Evolutionary conservation across 2,113 vertebrate species (phyloP).

Genomic region (Cololabis saira): DNA sequence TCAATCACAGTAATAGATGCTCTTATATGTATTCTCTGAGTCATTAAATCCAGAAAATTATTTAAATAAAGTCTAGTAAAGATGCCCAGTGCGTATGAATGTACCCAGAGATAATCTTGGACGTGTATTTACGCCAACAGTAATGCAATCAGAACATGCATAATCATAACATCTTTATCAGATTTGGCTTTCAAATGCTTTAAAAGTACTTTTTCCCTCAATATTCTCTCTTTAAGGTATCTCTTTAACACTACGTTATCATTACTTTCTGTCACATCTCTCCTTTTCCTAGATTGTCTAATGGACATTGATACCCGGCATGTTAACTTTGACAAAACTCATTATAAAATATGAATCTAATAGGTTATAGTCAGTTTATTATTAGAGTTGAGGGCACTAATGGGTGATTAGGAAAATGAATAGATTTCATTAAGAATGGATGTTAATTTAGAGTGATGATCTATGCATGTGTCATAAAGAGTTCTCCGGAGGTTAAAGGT

Average conservation of each 20-base stretch:
- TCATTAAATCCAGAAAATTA: neutral
- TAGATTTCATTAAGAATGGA: conserved; percentile 17
- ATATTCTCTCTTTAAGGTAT: neutral
- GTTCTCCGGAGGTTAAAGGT: neutral
- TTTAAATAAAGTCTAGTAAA: conserved; percentile 18
- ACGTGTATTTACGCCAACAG: conserved; percentile 36
- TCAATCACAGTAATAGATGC: neutral
- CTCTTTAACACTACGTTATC: neutral
- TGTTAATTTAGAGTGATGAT: conserved; percentile 40
- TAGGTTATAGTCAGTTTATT: conserved; percentile 57
- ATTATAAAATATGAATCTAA: conserved; percentile 45
- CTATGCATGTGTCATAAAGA: neutral
- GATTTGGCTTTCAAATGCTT: conserved; percentile 60
- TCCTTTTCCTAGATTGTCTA: conserved; percentile 6
- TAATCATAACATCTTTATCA: conserved; percentile 61
- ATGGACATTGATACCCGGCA: neutral
- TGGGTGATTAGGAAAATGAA: conserved; percentile 60
- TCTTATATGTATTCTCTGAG: conserved; percentile 1
- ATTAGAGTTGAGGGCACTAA: conserved; percentile 63
- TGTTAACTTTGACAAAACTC: conserved; percentile 47
- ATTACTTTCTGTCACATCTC: neutral
- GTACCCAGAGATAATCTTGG: conserved; percentile 6
- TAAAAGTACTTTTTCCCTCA: neutral
- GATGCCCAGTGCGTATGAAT: neutral
- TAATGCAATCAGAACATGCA: conserved; percentile 47